Base-by-base conservation (phyloP, 2,113 vertebrate species). In the Cercocebus atys region DNA sequence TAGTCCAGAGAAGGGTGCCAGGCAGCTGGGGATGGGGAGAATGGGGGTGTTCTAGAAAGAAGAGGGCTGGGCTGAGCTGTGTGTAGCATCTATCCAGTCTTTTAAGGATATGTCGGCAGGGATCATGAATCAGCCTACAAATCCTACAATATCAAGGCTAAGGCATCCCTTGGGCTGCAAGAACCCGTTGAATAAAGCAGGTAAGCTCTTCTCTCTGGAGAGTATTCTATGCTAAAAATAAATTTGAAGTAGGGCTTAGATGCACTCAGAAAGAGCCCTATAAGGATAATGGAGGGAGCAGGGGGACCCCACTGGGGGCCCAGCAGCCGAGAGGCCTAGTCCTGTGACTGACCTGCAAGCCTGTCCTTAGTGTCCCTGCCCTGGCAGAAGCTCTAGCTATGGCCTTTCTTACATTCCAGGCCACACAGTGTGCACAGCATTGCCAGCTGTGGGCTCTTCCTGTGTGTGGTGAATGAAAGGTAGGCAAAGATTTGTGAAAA, bases 91-190 rank as follows among this genome's bases (percentile, higher is more conserved):
- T 43, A 3, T 52, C 76, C n/a, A 30, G 30, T 47, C 79, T 7
- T 64, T 38, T 38, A 81, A 95, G 25, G 70, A 9, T 45, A 16
- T 22, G 66, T 68, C 35, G 6, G 90, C 73, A 57, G 59, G 73
- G n/a, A 27, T 18, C 12, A 40, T 2, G 38, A 38, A 13, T 61
- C 68, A 20, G 61, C 61, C 83, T 18, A 5, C 1, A 20, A 35
- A 84, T 43, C 20, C 0, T 4, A 10, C 2, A 0, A 1, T 1
- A 2, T 17, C 18, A 4, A 81, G 68, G 5, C n/a, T 5, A 2
- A 9, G 5, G 18, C 35, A 22, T 16, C 4, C 47, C 5, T 25
- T 2, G 47, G 50, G 23, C 40, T 50, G 8, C 27, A 57, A 32
- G n/a, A 35, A 47, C 80, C 87, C 50, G 5, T 6, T 72, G 40